Conservation (phyloP, 2,113 vertebrate genomes). For the Charina bottae region DNA sequence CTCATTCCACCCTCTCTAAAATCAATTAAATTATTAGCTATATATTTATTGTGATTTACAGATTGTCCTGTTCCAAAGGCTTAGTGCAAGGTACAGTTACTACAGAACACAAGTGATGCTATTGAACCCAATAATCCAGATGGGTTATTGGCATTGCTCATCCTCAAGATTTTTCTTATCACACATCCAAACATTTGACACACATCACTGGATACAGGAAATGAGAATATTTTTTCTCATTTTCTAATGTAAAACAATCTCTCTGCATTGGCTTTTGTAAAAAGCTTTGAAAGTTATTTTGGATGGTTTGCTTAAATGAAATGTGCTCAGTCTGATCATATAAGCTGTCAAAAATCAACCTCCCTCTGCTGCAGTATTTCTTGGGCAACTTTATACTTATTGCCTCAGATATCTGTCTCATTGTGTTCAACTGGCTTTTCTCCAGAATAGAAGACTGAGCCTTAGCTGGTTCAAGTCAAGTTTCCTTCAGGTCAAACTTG, state of each 20-base stretch:
- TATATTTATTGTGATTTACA: slow-evolving; percentile 9
- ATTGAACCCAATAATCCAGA: slow-evolving; percentile 16
- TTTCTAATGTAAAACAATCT: slow-evolving; percentile 1
- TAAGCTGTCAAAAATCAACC: not conserved
- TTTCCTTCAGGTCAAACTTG: not conserved
- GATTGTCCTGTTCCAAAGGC: slow-evolving; percentile 19
- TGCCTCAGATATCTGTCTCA: not conserved
- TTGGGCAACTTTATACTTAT: not conserved
- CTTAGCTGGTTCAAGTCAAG: not conserved
- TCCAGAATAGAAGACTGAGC: not conserved
- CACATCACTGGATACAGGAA: not conserved
- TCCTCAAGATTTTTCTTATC: not conserved
- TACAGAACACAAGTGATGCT: slow-evolving; percentile 12
- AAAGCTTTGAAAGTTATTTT: not conserved
- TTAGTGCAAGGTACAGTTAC: not conserved
- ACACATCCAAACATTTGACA: not conserved
- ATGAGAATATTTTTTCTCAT: not conserved
- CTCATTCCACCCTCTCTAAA: slow-evolving; percentile 28
- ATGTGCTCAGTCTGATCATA: not conserved
- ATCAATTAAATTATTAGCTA: slow-evolving; percentile 13
- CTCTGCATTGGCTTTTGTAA: not conserved
- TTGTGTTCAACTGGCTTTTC: not conserved
- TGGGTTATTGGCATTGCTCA: slow-evolving; percentile 1
- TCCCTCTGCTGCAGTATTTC: not conserved
- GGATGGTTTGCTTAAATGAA: slow-evolving; percentile 6